Base-by-base conservation (phyloP, 2,113 vertebrate species). In the Choloepus hoffmanni region DNA sequence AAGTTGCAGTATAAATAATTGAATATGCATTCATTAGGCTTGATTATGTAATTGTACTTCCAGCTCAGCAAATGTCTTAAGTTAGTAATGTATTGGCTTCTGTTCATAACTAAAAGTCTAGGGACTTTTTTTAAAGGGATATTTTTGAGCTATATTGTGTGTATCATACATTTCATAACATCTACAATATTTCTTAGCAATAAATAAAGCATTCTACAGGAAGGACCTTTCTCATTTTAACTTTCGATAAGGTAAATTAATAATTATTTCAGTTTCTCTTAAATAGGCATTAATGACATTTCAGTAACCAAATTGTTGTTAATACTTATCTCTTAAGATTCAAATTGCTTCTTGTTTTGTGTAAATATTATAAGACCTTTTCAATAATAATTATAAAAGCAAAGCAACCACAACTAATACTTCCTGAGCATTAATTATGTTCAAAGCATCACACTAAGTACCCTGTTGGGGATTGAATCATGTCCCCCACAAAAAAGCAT, bases 1-100 rank as follows among this genome's bases (percentile, higher is more conserved):
- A 95, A 89, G 73, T 70, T 74, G 68, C 67, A n/a, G 89, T 94
- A 90, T 96, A 96, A 96, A 95, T 97, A 97, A 97, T 93, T 90
- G 90, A 95, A 96, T 97, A 95, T 83, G 77, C 90, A 94, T 96
- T 96, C 85, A 95, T 92, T 96, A 96, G 92, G 91, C 68, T 94
- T 95, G 95, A 96, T 97, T 97, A 97, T 95, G 76, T 97, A 96
- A 97, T 94, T 94, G 78, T 96, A 89, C 82, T 90, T 96, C 53
- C 70, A 58, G 92, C 89, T 96, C 74, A 89, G 96, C 88, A 84
- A 94, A 92, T 76, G 78, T 95, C 95, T 98, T 82, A 95, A 96
- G 90, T 85, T 96, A 95, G 73, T 85, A 92, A 92, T 67, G 67
- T 85, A 93, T 92, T 55, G 58, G 40, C 21, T 85, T 95, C 94